Conservation (phyloP, 2,797 vertebrate genomes). For the Erithacus rubecula region DNA sequence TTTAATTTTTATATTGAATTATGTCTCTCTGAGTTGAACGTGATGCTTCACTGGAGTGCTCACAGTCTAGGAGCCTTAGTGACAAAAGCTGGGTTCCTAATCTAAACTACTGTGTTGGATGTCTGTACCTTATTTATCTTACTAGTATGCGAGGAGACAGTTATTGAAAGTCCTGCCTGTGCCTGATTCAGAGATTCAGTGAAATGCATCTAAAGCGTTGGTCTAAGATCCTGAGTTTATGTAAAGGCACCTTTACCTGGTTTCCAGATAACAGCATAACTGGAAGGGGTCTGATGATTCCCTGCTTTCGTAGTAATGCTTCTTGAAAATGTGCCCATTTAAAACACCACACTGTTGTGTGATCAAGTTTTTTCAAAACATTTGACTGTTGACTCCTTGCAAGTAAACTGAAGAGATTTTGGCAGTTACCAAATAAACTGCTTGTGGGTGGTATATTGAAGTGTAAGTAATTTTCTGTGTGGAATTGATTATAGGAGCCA, state of each 20-base stretch:
- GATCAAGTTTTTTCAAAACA: background rate
- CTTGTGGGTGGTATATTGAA: background rate
- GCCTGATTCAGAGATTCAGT: background rate
- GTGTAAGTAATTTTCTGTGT: background rate
- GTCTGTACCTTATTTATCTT: background rate
- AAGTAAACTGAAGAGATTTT: background rate
- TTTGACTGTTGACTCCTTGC: background rate
- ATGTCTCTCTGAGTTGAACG: background rate
- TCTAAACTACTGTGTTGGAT: background rate
- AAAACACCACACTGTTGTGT: no score
- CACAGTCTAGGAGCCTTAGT: background rate
- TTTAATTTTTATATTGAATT: background rate
- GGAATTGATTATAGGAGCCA: background rate
- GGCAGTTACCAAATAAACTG: background rate
- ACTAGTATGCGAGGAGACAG: background rate
- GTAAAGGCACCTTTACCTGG: background rate
- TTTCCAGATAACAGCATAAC: background rate
- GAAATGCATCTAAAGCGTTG: background rate
- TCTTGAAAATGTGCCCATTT: background rate
- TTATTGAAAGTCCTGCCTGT: background rate
- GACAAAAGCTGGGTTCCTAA: background rate
- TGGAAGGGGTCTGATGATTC: background rate
- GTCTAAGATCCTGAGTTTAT: background rate
- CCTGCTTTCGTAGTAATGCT: background rate
- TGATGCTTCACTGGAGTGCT: background rate